phyloP scores from a whole-genome alignment of 2,888 invertebrate genomes.

The Brachypalpus laphriformis region DNA sequence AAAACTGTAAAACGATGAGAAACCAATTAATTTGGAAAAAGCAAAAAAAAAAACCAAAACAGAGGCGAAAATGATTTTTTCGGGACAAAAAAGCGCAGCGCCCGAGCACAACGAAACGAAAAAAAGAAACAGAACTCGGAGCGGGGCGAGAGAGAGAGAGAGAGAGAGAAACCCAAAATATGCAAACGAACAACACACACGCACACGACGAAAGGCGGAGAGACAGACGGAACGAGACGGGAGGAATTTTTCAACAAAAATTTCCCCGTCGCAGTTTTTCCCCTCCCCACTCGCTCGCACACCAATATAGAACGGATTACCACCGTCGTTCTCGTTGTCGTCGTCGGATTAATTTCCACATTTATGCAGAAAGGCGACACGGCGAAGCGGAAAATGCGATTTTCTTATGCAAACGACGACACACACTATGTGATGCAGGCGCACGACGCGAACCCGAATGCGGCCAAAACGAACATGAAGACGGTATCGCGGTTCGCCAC shows the following conservation, averaged over 20 bases:
- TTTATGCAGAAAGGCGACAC: no score
- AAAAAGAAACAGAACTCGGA: slow-evolving; percentile 9
- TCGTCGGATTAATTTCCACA: no score
- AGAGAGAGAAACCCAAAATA: no score
- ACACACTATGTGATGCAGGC: slow-evolving; percentile 4
- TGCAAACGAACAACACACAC: background rate
- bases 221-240: no score
- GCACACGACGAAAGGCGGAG: no score
- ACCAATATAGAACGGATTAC: no score
- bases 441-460: background rate
- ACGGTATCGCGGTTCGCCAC: slow-evolving; percentile 4
- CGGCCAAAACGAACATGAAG: slow-evolving; percentile 6
- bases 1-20: background rate
- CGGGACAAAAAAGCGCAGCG: background rate
- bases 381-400: background rate
- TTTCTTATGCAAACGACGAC: slow-evolving; percentile 41
- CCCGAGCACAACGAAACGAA: background rate
- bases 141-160: no score
- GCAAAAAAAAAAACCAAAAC: background rate
- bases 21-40: background rate
- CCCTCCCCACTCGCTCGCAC: no score
- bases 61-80: background rate
- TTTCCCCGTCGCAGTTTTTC: background rate
- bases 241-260: no score
- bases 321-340: no score